phyloP scores from a whole-genome alignment of 2,113 vertebrate species.

The Gallinago paraguaiae region DNA sequence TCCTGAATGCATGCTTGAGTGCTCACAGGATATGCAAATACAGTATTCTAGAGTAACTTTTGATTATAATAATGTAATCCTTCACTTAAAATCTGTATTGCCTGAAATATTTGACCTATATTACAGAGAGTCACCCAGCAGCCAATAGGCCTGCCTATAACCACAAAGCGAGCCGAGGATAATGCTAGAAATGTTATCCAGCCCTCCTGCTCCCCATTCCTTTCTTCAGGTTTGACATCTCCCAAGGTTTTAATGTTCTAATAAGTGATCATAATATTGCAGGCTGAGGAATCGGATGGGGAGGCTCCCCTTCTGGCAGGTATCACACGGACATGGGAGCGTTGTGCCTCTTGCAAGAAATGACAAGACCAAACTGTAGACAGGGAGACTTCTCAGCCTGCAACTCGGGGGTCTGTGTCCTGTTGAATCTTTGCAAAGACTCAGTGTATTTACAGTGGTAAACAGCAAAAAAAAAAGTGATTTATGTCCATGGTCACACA shows the following conservation, averaged over 20 bases:
- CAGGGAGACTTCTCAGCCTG: neutral
- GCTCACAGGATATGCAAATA: neutral
- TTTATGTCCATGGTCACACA: neutral
- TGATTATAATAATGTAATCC: neutral
- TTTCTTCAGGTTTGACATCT: neutral
- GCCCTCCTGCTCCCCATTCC: neutral
- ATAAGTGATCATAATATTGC: neutral
- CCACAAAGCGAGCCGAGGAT: neutral
- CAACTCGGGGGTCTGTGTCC: neutral
- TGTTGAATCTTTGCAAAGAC: neutral
- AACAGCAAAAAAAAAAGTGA: neutral
- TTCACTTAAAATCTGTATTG: neutral
- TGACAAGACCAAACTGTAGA: neutral
- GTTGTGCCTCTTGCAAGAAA: neutral
- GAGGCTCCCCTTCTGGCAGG: neutral
- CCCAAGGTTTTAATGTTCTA: neutral
- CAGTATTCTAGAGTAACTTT: neutral
- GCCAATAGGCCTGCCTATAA: neutral
- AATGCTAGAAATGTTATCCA: neutral
- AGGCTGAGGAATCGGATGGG: too few relatives aligned
- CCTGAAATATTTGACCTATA: neutral
- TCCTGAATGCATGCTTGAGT: neutral
- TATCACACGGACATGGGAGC: accelerated
- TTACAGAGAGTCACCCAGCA: neutral
- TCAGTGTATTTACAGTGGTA: neutral